Base-by-base conservation (phyloP, 35 echinoderm and acorn worm genomes). In the Holothuria glaberrima region DNA sequence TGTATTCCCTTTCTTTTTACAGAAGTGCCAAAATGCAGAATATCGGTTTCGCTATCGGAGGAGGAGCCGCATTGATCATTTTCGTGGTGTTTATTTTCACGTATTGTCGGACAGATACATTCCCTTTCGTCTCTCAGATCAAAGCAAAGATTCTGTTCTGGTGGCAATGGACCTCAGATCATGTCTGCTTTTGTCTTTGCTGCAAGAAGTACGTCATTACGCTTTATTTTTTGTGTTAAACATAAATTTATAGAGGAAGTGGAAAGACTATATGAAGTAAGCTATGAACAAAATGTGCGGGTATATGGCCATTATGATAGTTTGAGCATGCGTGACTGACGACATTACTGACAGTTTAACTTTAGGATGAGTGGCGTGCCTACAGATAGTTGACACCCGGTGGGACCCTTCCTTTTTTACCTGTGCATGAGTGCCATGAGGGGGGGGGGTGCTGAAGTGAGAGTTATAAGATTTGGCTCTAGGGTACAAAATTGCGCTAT, bases 121-220 rank as follows among this genome's bases (percentile, higher is more conserved):
- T 92, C 33, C 63, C 80, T 19, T 86, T 86, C 35, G 59, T 92
- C 24, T 66, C 50, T 14, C 25, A 26, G 13, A 36, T 65, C 2
- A 86, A 92, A 45, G 64, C 46, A 7, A n/a, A 46, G 16, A 19
- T 74, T 14, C 75, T 38, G 3, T 46, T 22, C 29, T 86, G 67
- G 38, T 72, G 82, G 48, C 48, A 92, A 19, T 58, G 66, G 38
- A 61, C 50, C 22, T 46, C 80, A 36, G 90, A 92, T 52, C 59
- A 83, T 29, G 71, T 92, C 12, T 92, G 80, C 45, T 92, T 92
- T 32, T 92, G 90, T 61, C 35, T 82, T 38, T 92, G 90, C 64
- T 92, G 82, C 58, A 54, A 59, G 26, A 92, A 92, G 90, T 92
- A 87, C 74, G 90, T 86, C 24, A 27, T 41, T 41, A 41, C 7